Percentiles rank a stretch among this genome's conserved stretches.
Conservation (phyloP, 2,797 vertebrate genomes). For the Onychomys torridus region DNA sequence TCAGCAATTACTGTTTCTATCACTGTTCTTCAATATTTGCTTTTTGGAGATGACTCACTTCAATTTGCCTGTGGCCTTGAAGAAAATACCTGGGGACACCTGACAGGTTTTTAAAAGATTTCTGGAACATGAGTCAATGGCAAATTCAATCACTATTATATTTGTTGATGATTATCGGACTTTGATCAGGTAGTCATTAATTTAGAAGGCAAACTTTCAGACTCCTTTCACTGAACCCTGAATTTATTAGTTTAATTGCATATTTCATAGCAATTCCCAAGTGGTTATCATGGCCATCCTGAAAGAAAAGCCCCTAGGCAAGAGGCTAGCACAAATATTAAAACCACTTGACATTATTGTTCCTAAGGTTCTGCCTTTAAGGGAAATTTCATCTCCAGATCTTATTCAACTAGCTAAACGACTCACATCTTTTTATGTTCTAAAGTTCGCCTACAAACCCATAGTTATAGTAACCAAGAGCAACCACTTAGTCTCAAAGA, state of each 20-base stretch:
- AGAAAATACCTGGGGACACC: slow-evolving; percentile 4
- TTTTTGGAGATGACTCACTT: not conserved
- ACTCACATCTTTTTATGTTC: slow-evolving; percentile 67
- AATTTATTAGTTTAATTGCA: slow-evolving; percentile 54
- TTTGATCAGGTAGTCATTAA: slow-evolving; percentile 47
- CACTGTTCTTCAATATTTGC: not conserved
- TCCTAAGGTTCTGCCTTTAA: slow-evolving; percentile 53
- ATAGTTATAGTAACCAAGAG: slow-evolving; percentile 79
- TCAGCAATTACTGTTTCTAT: not conserved
- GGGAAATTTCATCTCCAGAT: slow-evolving; percentile 66
- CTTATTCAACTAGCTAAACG: slow-evolving; percentile 76
- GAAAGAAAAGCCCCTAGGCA: slow-evolving; percentile 27
- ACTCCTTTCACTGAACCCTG: slow-evolving; percentile 39
- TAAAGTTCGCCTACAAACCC: slow-evolving; percentile 63
- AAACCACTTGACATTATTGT: slow-evolving; percentile 60
- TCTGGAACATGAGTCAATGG: slow-evolving; percentile 38
- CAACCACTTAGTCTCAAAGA: slow-evolving; percentile 70
- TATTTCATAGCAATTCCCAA: slow-evolving; percentile 43
- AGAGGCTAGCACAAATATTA: slow-evolving; percentile 57
- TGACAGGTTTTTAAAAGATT: slow-evolving; percentile 20
- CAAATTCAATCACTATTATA: slow-evolving; percentile 27
- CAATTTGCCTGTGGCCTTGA: not conserved
- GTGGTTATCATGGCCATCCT: slow-evolving; percentile 32
- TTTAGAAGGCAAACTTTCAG: slow-evolving; percentile 56
- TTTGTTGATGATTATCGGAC: slow-evolving; percentile 19